Conservation (phyloP, 92 coral and sea anemone species). For the Plumapathes pennacea region DNA sequence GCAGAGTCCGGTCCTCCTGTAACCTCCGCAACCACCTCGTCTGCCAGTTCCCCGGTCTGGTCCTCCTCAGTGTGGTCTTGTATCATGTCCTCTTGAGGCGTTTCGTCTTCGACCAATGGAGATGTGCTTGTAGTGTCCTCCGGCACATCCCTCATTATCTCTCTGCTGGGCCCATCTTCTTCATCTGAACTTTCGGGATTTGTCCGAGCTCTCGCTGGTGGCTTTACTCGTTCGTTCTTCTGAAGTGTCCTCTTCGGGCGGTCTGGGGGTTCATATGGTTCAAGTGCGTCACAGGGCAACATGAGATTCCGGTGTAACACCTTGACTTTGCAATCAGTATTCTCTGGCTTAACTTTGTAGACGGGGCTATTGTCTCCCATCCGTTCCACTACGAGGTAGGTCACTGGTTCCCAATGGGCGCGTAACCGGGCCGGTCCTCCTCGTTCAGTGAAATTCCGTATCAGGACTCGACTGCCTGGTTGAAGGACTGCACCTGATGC, state of each 20-base stretch:
- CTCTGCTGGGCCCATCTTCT: background rate
- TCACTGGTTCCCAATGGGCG: slow-evolving; percentile 9
- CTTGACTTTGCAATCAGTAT: background rate
- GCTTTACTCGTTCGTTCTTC: background rate
- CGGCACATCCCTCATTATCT: background rate
- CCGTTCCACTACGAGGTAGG: too few relatives aligned
- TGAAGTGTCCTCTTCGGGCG: background rate
- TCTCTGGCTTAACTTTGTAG: background rate
- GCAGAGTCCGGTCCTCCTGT: too few relatives aligned
- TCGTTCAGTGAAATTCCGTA: slow-evolving; percentile 2
- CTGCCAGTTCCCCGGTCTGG: background rate
- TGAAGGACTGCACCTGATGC: slow-evolving; percentile 10
- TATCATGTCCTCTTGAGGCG: background rate
- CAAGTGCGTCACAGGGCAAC: background rate
- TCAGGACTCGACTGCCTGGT: slow-evolving; percentile 3
- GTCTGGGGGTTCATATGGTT: background rate
- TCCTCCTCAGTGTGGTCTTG: background rate
- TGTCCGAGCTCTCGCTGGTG: background rate
- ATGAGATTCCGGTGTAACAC: background rate
- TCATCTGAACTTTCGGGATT: background rate
- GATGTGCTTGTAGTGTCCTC: background rate
- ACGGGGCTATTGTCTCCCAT: background rate
- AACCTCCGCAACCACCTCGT: background rate
- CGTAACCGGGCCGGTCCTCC: slow-evolving; percentile 6
- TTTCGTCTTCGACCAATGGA: background rate